phyloP scores from a whole-genome alignment of 2,888 invertebrate genomes.

The Poecilobothrus nobilitatus region DNA sequence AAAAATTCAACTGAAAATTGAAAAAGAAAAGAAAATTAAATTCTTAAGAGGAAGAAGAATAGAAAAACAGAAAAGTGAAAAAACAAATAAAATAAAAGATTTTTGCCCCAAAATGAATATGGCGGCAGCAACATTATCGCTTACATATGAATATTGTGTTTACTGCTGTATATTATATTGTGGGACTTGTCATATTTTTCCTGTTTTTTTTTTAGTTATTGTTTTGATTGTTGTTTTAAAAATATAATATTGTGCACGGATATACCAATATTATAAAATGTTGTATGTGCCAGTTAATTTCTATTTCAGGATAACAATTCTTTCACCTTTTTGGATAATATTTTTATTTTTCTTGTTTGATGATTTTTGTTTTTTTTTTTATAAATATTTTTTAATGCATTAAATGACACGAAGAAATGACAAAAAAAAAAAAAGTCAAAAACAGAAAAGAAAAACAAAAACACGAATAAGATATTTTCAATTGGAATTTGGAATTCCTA shows the following conservation, averaged over 20 bases:
- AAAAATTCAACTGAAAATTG: too few species aligned
- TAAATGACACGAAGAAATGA: too few species aligned
- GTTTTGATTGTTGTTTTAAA: background rate
- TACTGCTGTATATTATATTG: background rate
- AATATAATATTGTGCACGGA: background rate
- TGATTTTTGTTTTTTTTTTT: too few species aligned
- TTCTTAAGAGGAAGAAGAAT: background rate
- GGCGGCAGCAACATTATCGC: background rate
- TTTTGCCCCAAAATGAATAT: background rate
- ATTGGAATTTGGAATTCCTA: background rate
- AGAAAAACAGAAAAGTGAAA: background rate
- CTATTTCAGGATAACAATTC: background rate
- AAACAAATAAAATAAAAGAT: background rate
- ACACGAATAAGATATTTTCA: background rate
- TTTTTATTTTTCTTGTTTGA: too few species aligned
- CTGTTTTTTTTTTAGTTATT: background rate
- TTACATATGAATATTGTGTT: background rate
- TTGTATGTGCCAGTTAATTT: background rate
- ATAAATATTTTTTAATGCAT: too few species aligned
- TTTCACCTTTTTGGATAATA: background rate
- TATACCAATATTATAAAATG: background rate
- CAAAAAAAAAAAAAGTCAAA: too few species aligned
- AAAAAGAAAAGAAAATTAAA: background rate
- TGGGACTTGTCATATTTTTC: conserved; percentile 6
- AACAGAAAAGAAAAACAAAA: background rate